Evolutionary conservation across 1,140 invertebrate species (phyloP).

Genomic region (Amyelois transitella): DNA sequence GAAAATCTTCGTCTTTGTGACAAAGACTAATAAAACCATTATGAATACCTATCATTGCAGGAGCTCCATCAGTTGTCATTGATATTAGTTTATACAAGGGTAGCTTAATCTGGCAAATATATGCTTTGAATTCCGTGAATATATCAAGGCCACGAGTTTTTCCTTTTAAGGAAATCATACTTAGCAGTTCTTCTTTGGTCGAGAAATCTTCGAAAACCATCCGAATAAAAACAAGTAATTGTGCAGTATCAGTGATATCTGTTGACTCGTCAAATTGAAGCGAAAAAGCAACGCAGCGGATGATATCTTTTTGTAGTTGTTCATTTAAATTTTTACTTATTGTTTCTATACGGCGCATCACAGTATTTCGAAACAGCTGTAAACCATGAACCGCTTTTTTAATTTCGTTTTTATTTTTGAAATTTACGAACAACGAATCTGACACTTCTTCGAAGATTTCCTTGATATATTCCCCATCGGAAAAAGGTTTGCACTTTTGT

Average conservation of each 20-base stretch:
- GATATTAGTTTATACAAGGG: slow-evolving; percentile 36
- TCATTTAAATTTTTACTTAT: too few species aligned
- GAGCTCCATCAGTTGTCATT: slow-evolving; percentile 40
- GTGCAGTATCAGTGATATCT: slow-evolving; percentile 31
- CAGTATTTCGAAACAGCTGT: too few species aligned
- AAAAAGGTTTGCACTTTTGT: too few species aligned
- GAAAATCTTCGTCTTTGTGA: slow-evolving; percentile 19
- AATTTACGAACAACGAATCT: too few species aligned
- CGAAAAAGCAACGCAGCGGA: too few species aligned
- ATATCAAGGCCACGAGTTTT: slow-evolving; percentile 37
- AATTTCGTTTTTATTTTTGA: too few species aligned
- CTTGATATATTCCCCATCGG: too few species aligned
- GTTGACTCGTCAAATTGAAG: slow-evolving; percentile 35
- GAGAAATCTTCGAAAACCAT: slow-evolving; percentile 41
- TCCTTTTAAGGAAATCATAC: slow-evolving; percentile 37
- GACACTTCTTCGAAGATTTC: too few species aligned
- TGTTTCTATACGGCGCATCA: too few species aligned
- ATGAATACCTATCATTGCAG: slow-evolving; percentile 32
- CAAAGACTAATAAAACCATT: slow-evolving; percentile 34
- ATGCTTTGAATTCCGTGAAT: slow-evolving; percentile 33
- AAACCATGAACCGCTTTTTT: too few species aligned
- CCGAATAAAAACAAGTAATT: slow-evolving; percentile 34
- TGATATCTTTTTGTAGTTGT: too few species aligned
- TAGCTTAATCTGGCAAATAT: slow-evolving; percentile 29
- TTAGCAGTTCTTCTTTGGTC: slow-evolving; percentile 31